Conservation (phyloP, 92 coral and sea anemone genomes). For the Phymanthus crucifer region DNA sequence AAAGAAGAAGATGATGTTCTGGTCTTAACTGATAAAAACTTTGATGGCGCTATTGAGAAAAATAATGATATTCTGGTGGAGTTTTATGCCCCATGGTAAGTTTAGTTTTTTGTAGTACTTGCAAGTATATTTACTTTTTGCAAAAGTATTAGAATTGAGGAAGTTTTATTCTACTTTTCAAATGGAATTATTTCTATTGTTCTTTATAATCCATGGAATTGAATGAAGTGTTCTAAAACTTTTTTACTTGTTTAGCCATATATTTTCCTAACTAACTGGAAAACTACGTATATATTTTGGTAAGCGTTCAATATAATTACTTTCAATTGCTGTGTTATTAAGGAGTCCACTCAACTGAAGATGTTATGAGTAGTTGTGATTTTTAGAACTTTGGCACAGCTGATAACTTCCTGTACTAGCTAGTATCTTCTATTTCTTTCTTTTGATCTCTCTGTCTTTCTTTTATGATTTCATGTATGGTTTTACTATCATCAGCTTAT, state of each 20-base stretch:
- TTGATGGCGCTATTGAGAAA: conserved; percentile 77
- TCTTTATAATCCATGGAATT: not conserved
- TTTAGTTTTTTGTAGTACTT: not conserved
- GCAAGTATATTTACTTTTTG: not conserved
- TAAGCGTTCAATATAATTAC: too few species aligned
- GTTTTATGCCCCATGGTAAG: conserved; percentile 98
- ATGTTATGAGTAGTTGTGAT: too few species aligned
- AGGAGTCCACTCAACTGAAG: too few species aligned
- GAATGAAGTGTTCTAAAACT: not conserved
- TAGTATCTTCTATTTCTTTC: not conserved
- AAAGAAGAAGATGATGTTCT: conserved; percentile 87
- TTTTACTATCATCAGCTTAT: not conserved
- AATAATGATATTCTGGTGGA: conserved; percentile 81
- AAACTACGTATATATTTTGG: too few species aligned
- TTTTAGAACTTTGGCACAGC: not conserved
- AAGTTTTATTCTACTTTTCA: not conserved
- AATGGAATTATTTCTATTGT: not conserved
- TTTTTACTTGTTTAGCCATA: too few species aligned
- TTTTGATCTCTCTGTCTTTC: not conserved
- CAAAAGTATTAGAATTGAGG: not conserved
- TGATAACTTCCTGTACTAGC: too few species aligned
- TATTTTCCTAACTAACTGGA: too few species aligned
- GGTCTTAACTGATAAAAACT: conserved; percentile 73
- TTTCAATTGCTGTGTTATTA: too few species aligned
- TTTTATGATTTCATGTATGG: not conserved